These are phyloP conservation scores for Cecropterus lyciades DNA, from an alignment of 1,140 invertebrate species.

Conservation along the genomic window DNA sequence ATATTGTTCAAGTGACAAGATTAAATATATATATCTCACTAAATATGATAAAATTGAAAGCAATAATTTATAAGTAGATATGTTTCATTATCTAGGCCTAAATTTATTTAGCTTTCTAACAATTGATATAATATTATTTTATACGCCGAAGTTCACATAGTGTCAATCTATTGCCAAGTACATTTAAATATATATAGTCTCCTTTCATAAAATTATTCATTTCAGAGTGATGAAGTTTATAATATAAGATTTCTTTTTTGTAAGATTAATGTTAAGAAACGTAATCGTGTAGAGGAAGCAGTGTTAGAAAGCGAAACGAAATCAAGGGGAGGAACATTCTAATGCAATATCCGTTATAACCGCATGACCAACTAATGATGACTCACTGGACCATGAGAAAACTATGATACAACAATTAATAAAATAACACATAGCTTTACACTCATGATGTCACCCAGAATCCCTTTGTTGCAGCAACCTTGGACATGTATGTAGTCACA, in stretches of 20 bases:
- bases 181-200: no score
- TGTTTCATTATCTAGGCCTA: background rate
- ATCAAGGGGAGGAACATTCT: slow-evolving; percentile 10
- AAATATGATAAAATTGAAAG: no score
- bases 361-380: slow-evolving; percentile 18
- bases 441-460: background rate
- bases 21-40: no score
- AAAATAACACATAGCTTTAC: background rate
- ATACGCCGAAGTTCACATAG: background rate
- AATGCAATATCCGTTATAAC: slow-evolving; percentile 18
- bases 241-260: slow-evolving; percentile 6
- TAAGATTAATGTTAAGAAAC: slow-evolving; percentile 21
- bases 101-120: background rate
- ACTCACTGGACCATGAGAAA: slow-evolving; percentile 16
- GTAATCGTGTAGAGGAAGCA: slow-evolving; percentile 21
- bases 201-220: no score
- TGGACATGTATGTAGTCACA: no score
- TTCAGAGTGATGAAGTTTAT: no score
- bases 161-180: background rate
- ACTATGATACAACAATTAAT: slow-evolving; percentile 3
- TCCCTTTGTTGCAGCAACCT: no score
- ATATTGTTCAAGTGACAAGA: no score
- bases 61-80: no score
- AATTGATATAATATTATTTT: background rate
- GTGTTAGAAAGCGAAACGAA: slow-evolving; percentile 26